Base-by-base conservation (phyloP, 2,888 invertebrate genomes). In the Eilema caniola region DNA sequence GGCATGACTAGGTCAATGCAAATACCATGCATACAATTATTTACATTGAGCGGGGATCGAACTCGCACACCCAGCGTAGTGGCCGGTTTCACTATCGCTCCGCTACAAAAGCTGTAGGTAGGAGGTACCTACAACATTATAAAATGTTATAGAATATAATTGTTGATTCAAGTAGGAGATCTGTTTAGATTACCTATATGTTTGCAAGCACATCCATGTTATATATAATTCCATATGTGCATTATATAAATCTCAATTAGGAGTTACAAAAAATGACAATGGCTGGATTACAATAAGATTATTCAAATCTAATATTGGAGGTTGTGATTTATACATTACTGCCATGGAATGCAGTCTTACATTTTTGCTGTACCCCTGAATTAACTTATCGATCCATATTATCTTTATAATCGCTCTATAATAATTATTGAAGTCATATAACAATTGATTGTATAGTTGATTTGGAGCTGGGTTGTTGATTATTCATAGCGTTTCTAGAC, bases 201-300 rank as follows among this genome's bases (percentile, higher is more conserved):
- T 47, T 20, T 47, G 20, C 2, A 7, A 53, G 53, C 53, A n/a
- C n/a, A 53, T 53, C 53, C 53, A 53, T 53, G 10, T n/a, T 10
- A n/a, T 20, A n/a, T 20, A 20, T 37, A 37, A 12, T 47, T 47
- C 1, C 20, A 20, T 20, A 20, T 7, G n/a, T n/a, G 4, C 20
- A 20, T 20, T 47, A 20, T 47, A 20, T 47, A 47, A 47, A 20
- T 3, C 7, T 20, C 20, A 7, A 47, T 20, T 47, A 47, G 20
- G 20, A 47, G 47, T 16, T 41, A 16, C 23, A 10, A 7, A 62
- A 59, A 68, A 76, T 72, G 73, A 84, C 84, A 85, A 85, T 82
- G 78, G 80, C 73, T 77, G 78, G 78, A 88, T 88, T 86, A 90
- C 90, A 92, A 92, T 91, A 87, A 86, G 86, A 89, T 92, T 91